A percentile compares a stretch with the other conserved stretches of the same genome.
Evolutionary conservation across 92 coral and sea anemone species (phyloP).

Genomic region (Umimayanthus chanpuru): DNA sequence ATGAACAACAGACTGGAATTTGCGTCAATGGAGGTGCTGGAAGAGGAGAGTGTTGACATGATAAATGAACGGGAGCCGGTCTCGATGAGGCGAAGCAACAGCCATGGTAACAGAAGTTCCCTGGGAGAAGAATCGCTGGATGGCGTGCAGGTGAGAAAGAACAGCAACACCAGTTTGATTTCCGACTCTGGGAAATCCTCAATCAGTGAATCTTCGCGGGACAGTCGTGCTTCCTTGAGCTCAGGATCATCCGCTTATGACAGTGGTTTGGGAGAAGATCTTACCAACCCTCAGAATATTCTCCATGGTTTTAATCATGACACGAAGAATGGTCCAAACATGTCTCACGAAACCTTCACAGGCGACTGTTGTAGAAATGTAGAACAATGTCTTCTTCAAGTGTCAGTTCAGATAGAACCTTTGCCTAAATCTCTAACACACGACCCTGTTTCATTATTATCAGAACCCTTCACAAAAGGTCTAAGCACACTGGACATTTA

Average conservation of each 20-base stretch:
- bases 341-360: not conserved
- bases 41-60: not conserved
- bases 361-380: not conserved
- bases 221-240: conserved; percentile 4
- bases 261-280: conserved; percentile 32
- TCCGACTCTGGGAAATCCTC: conserved; percentile 29
- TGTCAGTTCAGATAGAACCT: not conserved
- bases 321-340: not conserved
- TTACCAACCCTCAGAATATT: not conserved
- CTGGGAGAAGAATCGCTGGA: not conserved
- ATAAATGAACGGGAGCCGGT: conserved; percentile 1
- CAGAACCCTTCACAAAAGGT: not conserved
- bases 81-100: not conserved
- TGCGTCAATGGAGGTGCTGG: not conserved
- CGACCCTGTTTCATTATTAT: not conserved
- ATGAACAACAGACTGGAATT: not conserved
- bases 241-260: conserved; percentile 32
- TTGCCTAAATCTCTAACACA: not conserved
- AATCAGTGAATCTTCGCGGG: conserved; percentile 12
- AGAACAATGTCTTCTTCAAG: not conserved
- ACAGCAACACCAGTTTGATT: not conserved
- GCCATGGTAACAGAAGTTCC: not conserved
- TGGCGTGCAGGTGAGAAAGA: not conserved
- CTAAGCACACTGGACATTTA: not conserved
- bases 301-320: not conserved